These are phyloP conservation scores for Dysidea cf. avara DNA, from an alignment of 37 sponge, comb jelly and placozoan genomes.

Conservation along the genomic window DNA sequence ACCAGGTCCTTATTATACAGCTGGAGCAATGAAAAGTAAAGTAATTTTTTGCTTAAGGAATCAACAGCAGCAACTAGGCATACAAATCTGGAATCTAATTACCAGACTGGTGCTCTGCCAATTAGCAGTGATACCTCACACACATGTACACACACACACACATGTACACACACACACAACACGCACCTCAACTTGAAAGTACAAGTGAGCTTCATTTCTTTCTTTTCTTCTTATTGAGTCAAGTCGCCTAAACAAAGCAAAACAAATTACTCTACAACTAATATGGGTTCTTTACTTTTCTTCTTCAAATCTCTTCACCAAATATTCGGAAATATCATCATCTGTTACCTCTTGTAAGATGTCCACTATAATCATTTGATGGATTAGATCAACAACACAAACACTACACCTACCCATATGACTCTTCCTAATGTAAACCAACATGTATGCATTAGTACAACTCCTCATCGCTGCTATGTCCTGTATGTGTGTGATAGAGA, in stretches of 20 bases:
- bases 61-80: no score
- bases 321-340: slow-evolving; percentile 74
- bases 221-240: slow-evolving; percentile 88
- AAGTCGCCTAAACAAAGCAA: slow-evolving; percentile 17
- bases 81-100: no score
- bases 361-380: slow-evolving; percentile 31
- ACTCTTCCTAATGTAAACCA: slow-evolving; percentile 91
- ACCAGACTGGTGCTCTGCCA: no score
- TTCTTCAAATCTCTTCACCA: slow-evolving; percentile 77
- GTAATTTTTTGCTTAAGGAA: no score
- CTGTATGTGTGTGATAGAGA: slow-evolving; percentile 11
- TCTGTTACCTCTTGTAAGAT: slow-evolving; percentile 74
- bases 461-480: slow-evolving; percentile 63
- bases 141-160: no score
- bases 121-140: no score
- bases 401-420: slow-evolving; percentile 39
- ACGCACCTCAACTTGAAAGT: slow-evolving; percentile 85
- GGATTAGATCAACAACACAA: background rate
- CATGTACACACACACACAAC: no score
- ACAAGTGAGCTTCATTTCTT: slow-evolving; percentile 91
- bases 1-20: no score
- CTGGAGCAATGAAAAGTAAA: no score
- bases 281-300: slow-evolving; percentile 71
- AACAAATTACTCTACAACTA: background rate
- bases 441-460: slow-evolving; percentile 99